Conservation (phyloP, 2,797 vertebrate genomes). For the Onychomys torridus region DNA sequence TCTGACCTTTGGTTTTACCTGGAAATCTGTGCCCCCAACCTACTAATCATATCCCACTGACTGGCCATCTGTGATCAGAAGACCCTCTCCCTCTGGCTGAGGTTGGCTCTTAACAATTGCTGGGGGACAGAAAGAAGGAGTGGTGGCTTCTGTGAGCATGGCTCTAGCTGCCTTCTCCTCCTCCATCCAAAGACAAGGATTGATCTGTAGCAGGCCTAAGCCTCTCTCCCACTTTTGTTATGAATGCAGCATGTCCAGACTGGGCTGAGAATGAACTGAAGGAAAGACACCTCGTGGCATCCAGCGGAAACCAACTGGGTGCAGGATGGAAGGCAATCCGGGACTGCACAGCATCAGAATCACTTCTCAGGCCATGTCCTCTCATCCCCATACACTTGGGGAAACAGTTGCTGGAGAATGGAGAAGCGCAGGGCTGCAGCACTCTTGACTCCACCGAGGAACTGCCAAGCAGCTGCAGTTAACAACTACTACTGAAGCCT, state of each 20-base stretch:
- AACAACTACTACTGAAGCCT: background rate
- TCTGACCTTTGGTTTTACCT: constrained; percentile 62
- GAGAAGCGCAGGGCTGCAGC: constrained; percentile 6
- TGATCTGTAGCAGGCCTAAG: constrained; percentile 26
- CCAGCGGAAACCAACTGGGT: constrained; percentile 3
- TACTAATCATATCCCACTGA: constrained; percentile 31
- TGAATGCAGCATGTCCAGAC: constrained; percentile 50
- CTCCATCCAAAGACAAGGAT: constrained; percentile 41
- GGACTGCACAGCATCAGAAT: background rate
- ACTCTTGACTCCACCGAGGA: constrained; percentile 36
- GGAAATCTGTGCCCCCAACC: background rate
- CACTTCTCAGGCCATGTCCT: background rate
- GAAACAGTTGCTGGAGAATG: too few relatives aligned
- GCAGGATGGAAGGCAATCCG: constrained; percentile 15
- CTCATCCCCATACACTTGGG: background rate
- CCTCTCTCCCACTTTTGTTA: constrained; percentile 17
- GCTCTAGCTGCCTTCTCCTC: constrained; percentile 22
- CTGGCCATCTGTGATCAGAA: constrained; percentile 13
- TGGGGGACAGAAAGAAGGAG: background rate
- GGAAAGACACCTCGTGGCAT: background rate
- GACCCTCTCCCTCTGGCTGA: constrained; percentile 21
- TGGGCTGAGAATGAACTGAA: constrained; percentile 27
- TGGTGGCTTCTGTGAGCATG: background rate
- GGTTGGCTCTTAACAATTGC: constrained; percentile 35
- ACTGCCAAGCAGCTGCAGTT: constrained; percentile 20